Conservation (phyloP, 2,113 vertebrate genomes). For the Lamprotornis superbus region DNA sequence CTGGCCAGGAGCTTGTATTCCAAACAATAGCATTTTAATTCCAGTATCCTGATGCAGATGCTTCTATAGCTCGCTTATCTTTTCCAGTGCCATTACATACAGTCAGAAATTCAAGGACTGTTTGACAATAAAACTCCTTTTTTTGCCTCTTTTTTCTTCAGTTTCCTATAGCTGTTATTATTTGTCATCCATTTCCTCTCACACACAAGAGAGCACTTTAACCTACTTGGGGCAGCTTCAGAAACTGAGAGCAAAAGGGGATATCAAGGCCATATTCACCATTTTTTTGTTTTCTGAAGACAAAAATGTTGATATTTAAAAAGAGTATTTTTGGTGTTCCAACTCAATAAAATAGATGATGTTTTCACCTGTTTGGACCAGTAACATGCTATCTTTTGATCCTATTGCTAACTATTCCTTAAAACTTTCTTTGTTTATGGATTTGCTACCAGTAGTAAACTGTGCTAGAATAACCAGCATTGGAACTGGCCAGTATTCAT, state of each 20-base stretch:
- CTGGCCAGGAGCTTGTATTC: neutral
- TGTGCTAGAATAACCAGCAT: neutral
- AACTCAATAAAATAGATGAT: neutral
- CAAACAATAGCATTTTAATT: neutral
- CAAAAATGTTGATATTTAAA: neutral
- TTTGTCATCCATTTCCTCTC: neutral
- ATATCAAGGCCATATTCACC: neutral
- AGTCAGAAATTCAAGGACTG: slow-evolving; percentile 29
- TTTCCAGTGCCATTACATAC: neutral
- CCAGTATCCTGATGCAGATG: slow-evolving; percentile 21
- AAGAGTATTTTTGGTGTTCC: neutral
- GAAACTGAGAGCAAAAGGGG: neutral
- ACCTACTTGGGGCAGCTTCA: neutral
- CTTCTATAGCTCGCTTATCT: neutral
- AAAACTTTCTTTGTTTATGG: neutral
- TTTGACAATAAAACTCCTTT: slow-evolving; percentile 11
- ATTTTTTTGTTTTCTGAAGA: neutral
- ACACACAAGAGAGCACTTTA: neutral
- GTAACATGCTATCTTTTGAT: neutral
- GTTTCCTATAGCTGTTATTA: slow-evolving; percentile 4
- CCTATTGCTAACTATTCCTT: neutral
- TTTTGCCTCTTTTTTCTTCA: neutral
- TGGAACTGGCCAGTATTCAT: neutral
- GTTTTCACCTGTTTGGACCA: neutral
- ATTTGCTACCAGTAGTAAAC: neutral